Percentiles rank a stretch among this genome's conserved stretches.
Evolutionary conservation across 1,140 invertebrate species (phyloP).

Genomic region (Diorhabda carinulata): DNA sequence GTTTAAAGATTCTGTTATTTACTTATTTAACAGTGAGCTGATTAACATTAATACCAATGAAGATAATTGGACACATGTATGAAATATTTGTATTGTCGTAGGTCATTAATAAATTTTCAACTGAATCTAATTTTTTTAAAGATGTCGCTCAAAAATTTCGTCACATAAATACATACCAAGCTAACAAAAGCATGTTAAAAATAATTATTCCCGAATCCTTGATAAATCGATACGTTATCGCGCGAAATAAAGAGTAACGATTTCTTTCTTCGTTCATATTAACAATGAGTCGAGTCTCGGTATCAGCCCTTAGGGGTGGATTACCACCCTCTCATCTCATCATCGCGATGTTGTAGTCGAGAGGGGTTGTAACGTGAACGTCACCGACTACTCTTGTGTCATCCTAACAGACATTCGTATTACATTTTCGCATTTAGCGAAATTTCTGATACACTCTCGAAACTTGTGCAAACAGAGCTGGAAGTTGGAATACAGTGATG

Average conservation of each 20-base stretch:
- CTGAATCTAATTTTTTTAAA: no score
- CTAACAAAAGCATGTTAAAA: no score
- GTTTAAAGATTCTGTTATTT: no score
- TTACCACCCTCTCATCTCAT: slow-evolving; percentile 32
- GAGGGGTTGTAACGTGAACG: slow-evolving; percentile 14
- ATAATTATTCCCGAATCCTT: neutral
- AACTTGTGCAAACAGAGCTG: neutral
- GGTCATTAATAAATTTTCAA: no score
- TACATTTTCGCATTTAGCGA: slow-evolving; percentile 6
- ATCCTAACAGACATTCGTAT: slow-evolving; percentile 18
- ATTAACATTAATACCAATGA: no score
- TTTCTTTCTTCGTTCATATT: slow-evolving; percentile 16
- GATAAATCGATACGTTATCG: slow-evolving; percentile 1
- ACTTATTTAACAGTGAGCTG: no score
- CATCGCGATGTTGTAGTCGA: slow-evolving; percentile 21
- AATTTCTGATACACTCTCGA: slow-evolving; percentile 6
- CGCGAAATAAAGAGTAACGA: slow-evolving; percentile 1
- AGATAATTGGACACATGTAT: no score
- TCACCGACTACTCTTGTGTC: slow-evolving; percentile 6
- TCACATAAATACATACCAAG: no score
- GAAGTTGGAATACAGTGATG: no score
- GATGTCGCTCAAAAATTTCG: no score
- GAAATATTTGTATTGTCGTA: no score
- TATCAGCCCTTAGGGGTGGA: slow-evolving; percentile 25
- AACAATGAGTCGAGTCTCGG: slow-evolving; percentile 15